A percentile compares a stretch with the other conserved stretches of the same genome.
phyloP scores from a whole-genome alignment of 1,140 invertebrate species.

The Rhagoletis pomonella region DNA sequence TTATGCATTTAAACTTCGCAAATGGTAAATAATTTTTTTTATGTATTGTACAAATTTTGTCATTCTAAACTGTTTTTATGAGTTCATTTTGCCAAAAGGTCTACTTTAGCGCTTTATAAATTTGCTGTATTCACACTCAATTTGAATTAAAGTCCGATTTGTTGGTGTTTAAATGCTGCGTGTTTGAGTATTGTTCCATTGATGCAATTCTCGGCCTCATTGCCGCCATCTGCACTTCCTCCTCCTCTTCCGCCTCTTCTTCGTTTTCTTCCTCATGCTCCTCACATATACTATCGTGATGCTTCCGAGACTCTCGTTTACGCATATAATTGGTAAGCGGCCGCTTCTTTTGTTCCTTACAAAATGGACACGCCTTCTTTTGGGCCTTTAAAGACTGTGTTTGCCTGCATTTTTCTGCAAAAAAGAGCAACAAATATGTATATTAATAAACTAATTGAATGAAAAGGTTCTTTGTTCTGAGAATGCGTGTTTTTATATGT shows the following conservation, averaged over 20 bases:
- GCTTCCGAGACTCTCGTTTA: slow-evolving; percentile 75
- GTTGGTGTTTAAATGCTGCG: background rate
- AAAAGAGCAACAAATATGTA: slow-evolving; percentile 52
- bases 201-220: background rate
- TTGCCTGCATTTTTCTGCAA: slow-evolving; percentile 73
- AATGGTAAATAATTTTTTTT: background rate
- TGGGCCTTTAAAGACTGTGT: slow-evolving; percentile 65
- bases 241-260: background rate
- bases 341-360: slow-evolving; percentile 77
- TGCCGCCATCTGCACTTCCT: background rate
- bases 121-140: background rate
- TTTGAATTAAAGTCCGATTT: background rate
- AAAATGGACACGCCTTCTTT: slow-evolving; percentile 76
- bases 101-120: slow-evolving; percentile 12
- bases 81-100: background rate
- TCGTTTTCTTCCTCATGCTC: slow-evolving; percentile 75
- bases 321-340: slow-evolving; percentile 76
- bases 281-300: slow-evolving; percentile 76
- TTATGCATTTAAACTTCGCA: background rate
- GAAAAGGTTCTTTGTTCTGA: too few relatives aligned
- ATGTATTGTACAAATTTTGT: background rate
- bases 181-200: background rate
- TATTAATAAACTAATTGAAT: background rate
- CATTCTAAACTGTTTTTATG: background rate
- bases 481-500: too few relatives aligned